These are phyloP conservation scores for Sibirionetta formosa DNA, from an alignment of 2,797 vertebrate genomes.

Conservation along the genomic window DNA sequence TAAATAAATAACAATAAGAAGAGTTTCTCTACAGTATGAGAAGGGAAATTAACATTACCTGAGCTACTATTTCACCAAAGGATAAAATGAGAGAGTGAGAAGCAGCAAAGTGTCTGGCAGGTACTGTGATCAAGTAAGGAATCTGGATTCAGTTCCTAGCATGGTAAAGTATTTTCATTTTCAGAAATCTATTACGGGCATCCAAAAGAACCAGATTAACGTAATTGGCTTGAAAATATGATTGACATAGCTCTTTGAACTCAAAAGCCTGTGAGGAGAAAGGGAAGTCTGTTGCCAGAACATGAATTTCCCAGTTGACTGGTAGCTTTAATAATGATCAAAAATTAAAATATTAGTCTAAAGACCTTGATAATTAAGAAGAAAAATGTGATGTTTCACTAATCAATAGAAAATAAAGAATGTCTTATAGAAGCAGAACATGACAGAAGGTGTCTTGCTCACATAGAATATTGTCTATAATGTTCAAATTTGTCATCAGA, in stretches of 20 bases:
- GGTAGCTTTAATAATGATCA: background rate
- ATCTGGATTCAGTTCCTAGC: background rate
- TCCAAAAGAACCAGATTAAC: slow-evolving; percentile 20
- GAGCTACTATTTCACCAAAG: background rate
- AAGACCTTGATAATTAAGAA: slow-evolving; percentile 1
- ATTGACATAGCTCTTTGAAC: slow-evolving; percentile 18
- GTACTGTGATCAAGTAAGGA: background rate
- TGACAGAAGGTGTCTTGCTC: background rate
- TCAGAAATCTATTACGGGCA: slow-evolving; percentile 8
- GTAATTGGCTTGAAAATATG: slow-evolving; percentile 37
- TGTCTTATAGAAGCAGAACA: background rate
- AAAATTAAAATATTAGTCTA: slow-evolving; percentile 30
- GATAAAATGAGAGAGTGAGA: background rate
- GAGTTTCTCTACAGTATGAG: background rate
- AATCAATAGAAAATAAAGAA: background rate
- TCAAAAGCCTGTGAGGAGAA: background rate
- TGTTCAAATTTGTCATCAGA: background rate
- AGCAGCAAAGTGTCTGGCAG: background rate
- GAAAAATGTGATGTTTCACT: background rate
- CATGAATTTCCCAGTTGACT: background rate
- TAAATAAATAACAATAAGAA: background rate
- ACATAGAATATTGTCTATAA: background rate
- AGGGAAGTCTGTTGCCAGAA: background rate
- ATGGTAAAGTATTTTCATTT: background rate
- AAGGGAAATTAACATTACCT: background rate